These are phyloP conservation scores for Aphelenchoides avenae DNA, from an alignment of 1,140 invertebrate genomes.

Conservation along the genomic window DNA sequence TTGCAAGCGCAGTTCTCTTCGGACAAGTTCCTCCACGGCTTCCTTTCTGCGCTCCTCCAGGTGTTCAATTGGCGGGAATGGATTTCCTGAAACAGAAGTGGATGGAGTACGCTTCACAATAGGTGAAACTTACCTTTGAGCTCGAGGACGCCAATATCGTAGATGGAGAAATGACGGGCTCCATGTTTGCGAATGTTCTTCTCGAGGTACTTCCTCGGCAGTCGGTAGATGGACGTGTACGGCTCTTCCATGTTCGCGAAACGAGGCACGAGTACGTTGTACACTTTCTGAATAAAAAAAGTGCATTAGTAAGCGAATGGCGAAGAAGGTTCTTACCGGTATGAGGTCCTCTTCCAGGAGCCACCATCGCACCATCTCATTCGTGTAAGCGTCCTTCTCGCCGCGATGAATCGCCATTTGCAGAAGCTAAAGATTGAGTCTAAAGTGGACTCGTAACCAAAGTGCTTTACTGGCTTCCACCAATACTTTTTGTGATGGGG, in stretches of 20 bases:
- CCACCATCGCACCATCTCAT: constrained; percentile 56
- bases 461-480: constrained; percentile 3
- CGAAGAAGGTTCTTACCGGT: neutral
- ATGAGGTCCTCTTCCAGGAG: constrained; percentile 39
- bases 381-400: constrained; percentile 46
- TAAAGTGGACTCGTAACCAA: constrained; percentile 17
- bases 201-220: constrained; percentile 31
- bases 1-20: too few relatives aligned
- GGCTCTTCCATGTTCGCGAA: constrained; percentile 36
- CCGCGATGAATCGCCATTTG: constrained; percentile 52
- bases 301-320: neutral
- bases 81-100: too few relatives aligned
- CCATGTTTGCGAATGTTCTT: constrained; percentile 30
- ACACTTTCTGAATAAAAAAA: constrained; percentile 33
- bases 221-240: constrained; percentile 40
- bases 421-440: constrained; percentile 37
- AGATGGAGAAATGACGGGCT: constrained; percentile 16
- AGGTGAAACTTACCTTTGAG: constrained; percentile 44
- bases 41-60: too few relatives aligned
- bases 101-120: too few relatives aligned
- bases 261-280: constrained; percentile 40
- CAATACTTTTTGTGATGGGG: too few relatives aligned
- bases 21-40: too few relatives aligned
- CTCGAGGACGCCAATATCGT: constrained; percentile 44
- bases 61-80: too few relatives aligned